Evolutionary conservation across 2,888 invertebrate genomes (phyloP).

Genomic region (Xestia xanthographa): DNA sequence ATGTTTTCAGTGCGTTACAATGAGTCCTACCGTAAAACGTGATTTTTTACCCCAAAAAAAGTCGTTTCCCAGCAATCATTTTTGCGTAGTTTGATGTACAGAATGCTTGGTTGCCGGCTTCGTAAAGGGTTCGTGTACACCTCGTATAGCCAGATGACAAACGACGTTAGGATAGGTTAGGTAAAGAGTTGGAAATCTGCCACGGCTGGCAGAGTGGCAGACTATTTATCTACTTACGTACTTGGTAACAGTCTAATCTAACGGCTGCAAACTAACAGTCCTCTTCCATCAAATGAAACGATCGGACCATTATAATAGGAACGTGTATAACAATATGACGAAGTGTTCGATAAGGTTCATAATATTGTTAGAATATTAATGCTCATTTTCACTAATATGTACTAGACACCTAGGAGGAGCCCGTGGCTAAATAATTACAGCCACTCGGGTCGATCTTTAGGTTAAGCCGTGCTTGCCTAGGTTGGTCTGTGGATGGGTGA

Average conservation of each 20-base stretch:
- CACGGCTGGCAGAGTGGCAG: background rate
- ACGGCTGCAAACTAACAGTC: background rate
- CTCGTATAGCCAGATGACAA: background rate
- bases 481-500: no score
- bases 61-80: no score
- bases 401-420: background rate
- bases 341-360: background rate
- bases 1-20: no score
- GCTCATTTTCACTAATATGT: background rate
- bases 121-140: no score
- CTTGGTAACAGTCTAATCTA: background rate
- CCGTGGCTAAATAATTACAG: no score
- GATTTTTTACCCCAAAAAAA: no score
- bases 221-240: background rate
- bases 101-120: no score
- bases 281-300: background rate
- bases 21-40: no score
- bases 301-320: background rate
- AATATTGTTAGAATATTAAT: background rate
- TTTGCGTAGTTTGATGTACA: no score
- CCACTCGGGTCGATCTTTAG: no score
- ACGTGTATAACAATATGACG: no score
- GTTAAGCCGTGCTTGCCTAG: no score
- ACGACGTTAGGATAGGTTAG: background rate
- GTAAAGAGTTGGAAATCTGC: background rate